phyloP scores from a whole-genome alignment of 1,140 invertebrate species.

The Acromyrmex heyeri region DNA sequence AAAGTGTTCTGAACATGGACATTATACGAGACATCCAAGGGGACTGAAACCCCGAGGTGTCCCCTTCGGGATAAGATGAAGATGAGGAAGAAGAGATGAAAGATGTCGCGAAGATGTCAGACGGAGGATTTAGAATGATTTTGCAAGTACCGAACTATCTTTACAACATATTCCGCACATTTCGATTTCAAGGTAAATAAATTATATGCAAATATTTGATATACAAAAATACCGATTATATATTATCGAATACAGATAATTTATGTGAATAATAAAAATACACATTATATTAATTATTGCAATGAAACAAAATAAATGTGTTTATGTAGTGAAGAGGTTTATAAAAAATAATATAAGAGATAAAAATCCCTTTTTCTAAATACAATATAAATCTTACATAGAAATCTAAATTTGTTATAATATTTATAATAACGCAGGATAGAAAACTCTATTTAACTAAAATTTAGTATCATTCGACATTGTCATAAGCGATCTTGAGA shows the following conservation, averaged over 20 bases:
- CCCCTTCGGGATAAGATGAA: slow-evolving; percentile 1
- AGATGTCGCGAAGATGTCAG: background rate
- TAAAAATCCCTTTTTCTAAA: background rate
- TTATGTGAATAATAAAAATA: background rate
- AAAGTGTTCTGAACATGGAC: slow-evolving; percentile 75
- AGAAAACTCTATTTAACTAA: slow-evolving; percentile 9
- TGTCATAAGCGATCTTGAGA: background rate
- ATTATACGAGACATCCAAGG: slow-evolving; percentile 64
- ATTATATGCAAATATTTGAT: background rate
- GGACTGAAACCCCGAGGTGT: slow-evolving; percentile 9
- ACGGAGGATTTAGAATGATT: slow-evolving; percentile 10
- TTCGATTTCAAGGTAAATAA: background rate
- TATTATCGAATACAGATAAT: background rate
- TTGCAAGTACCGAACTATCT: background rate
- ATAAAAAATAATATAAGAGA: background rate
- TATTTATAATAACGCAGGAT: background rate
- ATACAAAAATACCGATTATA: background rate
- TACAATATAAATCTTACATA: background rate
- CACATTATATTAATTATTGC: background rate
- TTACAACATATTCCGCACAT: background rate
- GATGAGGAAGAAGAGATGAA: slow-evolving; percentile 28
- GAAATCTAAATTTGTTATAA: background rate
- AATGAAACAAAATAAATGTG: background rate
- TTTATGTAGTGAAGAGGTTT: background rate
- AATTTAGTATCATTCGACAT: slow-evolving; percentile 8